Base-by-base conservation (phyloP, 2,888 invertebrate genomes). In the Meghimatium bilineatum region DNA sequence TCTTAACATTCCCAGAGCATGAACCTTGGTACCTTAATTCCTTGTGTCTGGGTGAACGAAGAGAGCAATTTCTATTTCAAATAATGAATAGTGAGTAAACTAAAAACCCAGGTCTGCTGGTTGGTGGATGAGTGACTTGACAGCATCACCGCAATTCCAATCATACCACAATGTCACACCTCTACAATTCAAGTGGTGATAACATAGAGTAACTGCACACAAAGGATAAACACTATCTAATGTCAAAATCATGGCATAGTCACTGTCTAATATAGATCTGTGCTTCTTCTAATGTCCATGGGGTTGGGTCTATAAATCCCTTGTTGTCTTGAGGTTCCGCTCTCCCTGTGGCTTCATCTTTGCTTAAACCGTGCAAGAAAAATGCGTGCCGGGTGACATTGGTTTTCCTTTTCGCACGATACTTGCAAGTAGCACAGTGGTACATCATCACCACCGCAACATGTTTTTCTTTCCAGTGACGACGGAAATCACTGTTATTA, bases 401-500 rank as follows among this genome's bases (percentile, higher is more conserved):
- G 0, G 52, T 32, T 77, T 66, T 67, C 44, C 82, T 63, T 82
- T 82, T 77, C n/a, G 66, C 36, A 44, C 32, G 36, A 14, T 66
- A 67, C 23, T 10, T 44, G 56, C 82, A 82, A 29, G 26, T 23
- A 12, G 82, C 34, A 49, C 82, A 82, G 38, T 76, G 49, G 36
- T 82, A 75, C 52, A 67, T 69, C 29, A 52, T 38, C 12, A 77
- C 76, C n/a, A 77, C 32, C 12, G 82, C 66, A 23, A 67, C 67
- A 76, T 82, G 82, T 38, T 69, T 82, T 36, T 80, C 80, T 38
- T 80, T 82, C 82, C 75, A 69, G 60, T 80, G 80, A 60, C 80
- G 72, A 38, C 44, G 71, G n/a, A 72, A 77, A 77, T 60, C 77
- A 77, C 56, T 76, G 26, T 75, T 34, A 44, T 74, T 60, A n/a